A percentile compares a stretch with the other conserved stretches of the same genome.
Conservation (phyloP, 2,797 vertebrate genomes). For the Erethizon dorsatum region DNA sequence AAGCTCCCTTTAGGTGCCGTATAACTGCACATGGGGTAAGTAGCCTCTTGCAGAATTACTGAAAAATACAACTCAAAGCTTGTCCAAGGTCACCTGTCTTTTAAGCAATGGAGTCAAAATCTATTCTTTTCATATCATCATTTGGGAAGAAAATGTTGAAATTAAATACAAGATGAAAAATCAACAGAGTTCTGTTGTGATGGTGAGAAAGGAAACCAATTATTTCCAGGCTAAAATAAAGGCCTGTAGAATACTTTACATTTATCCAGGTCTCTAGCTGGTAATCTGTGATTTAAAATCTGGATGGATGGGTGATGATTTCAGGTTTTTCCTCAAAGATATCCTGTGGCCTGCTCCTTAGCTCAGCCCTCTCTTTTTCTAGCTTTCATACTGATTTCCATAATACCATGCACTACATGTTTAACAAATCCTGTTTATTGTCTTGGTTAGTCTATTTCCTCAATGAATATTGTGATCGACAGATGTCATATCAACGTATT, state of each 20-base stretch:
- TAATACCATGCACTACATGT: not conserved
- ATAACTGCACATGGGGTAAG: not conserved
- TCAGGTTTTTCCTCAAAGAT: not conserved
- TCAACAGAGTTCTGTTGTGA: not conserved
- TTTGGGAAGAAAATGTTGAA: not conserved
- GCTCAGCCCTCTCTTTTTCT: not conserved
- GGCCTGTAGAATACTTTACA: not conserved
- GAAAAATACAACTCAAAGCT: not conserved
- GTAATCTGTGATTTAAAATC: not conserved
- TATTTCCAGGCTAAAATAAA: not conserved
- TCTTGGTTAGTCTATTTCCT: not conserved
- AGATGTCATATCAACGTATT: not conserved
- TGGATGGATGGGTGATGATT: not conserved
- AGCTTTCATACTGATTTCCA: not conserved
- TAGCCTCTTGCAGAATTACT: not conserved
- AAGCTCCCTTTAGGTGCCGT: not conserved
- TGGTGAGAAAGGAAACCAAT: not conserved
- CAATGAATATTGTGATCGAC: not conserved
- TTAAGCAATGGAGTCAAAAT: not conserved
- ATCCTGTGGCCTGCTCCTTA: not conserved
- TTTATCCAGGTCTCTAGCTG: not conserved
- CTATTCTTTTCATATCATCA: not conserved
- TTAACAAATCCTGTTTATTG: conserved; percentile 3
- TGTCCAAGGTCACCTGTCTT: not conserved
- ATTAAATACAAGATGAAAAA: not conserved